Evolutionary conservation across 1,140 invertebrate genomes (phyloP), one percentile per base, ranked within the genome.

Genomic region (Drosophila fuyamai): DNA sequence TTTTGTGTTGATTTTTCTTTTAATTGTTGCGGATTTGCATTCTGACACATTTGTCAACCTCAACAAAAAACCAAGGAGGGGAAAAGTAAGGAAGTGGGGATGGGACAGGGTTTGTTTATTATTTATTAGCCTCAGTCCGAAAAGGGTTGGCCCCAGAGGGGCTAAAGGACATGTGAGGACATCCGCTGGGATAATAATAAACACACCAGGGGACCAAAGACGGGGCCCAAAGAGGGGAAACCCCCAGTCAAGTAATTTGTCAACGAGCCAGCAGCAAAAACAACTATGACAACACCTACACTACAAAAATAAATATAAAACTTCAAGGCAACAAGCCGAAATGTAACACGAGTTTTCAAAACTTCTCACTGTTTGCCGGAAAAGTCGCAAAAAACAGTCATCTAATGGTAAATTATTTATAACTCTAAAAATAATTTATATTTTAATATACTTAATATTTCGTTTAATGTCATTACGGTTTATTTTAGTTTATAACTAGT

Each of bases 41-140:
- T 91, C 90, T 91, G 90, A 91, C 90, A 91, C 90, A 91, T 91
- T 91, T 91, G 90, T 91, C 90, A 91, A 91, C 90, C 90, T 91
- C 90, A 91, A 91, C 79, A 56, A 36, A 71, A 12, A 13, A 8
- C n/a, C n/a, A 23, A 14, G 9, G 29, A 8, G 41, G 32, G 54
- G 54, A 9, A 5, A 54, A 47, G 74, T 63, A 48, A 50, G 59
- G 48, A 32, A 65, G 43, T 50, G 35, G 23, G 73, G 8, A 27
- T 61, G 57, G 68, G 47, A 47, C 65, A 59, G 56, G 75, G 60
- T 79, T 62, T 55, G 72, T 88, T 81, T 88, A 88, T 88, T 89
- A 88, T 88, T 88, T 88, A 88, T 88, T 88, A 88, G 84, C 79
- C 78, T 77, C 40, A 57, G 72, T 48, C 61, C 63, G 63, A 51